Conservation (phyloP, 2,797 vertebrate genomes). For the Yasuhikotakia modesta region DNA sequence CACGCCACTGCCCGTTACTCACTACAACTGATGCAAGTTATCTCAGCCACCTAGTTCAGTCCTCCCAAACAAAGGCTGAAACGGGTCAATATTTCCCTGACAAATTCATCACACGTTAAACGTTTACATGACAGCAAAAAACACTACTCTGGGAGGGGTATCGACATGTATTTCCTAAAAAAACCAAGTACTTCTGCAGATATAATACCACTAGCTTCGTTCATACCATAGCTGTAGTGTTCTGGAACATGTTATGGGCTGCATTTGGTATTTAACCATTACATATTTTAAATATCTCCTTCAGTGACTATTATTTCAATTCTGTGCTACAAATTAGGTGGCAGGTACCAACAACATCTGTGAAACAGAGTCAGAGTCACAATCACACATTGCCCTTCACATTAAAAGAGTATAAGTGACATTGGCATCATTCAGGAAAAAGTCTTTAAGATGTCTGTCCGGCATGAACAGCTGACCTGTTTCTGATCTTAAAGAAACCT, state of each 20-base stretch:
- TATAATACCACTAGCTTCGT: background rate
- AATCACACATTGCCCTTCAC: background rate
- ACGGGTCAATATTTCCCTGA: background rate
- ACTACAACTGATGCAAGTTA: background rate
- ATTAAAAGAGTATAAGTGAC: background rate
- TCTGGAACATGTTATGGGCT: background rate
- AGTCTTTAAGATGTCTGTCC: background rate
- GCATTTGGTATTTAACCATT: background rate
- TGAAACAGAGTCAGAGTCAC: background rate
- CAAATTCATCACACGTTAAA: background rate
- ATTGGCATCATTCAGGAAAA: slow-evolving; percentile 4
- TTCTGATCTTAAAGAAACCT: background rate
- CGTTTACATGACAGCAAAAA: slow-evolving; percentile 27
- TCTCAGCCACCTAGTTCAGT: background rate
- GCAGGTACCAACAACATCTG: background rate
- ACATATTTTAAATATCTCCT: background rate
- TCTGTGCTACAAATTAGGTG: background rate
- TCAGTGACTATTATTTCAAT: background rate
- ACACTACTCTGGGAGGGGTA: background rate
- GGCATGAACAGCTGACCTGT: background rate
- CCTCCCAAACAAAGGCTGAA: background rate
- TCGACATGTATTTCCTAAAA: background rate
- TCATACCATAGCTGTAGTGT: background rate
- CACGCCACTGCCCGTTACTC: slow-evolving; percentile 33
- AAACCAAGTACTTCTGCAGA: background rate